Evolutionary conservation across 2,113 vertebrate genomes (phyloP), one percentile per base, ranked within the genome.

Genomic region (Tichodroma muraria): DNA sequence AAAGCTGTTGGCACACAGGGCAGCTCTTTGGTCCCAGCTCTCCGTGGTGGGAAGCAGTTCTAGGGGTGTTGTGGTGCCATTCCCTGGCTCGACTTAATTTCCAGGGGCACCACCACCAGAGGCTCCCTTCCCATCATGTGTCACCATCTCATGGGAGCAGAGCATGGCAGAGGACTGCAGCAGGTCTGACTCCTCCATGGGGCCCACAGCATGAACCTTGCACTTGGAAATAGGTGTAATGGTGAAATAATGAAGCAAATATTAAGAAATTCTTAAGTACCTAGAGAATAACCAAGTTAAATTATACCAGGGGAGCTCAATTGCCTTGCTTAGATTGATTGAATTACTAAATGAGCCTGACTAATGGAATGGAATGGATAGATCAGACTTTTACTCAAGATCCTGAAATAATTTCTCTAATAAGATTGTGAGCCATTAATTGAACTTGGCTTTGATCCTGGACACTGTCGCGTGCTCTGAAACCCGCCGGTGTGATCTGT

Each of bases 391-490:
- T 95, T 79, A 94, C 82, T 94, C 93, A 72, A 92, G 94, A 92
- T 95, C 93, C 94, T 93, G 94, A 94, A 97, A 96, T 97, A 97
- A 97, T 97, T 95, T 95, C 89, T 97, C 92, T 96, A 95, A 96
- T 96, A 95, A 96, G 95, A 97, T 96, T 96, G 95, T 93, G 95
- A 96, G 89, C 93, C 95, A 96, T 97, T 97, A 97, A 97, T 97
- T 97, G 97, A 94, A 92, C 83, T 97, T 97, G 95, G 94, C 96
- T 97, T 89, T 88, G 96, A 95, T 97, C 86, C 94, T 95, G 94
- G 89, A 54, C 79, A 21, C 85, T 91, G 91, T 95, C 70, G 0
- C 65, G 53, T 45, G 80, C 73, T 35, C 80, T 52, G 89, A 47
- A 80, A 53, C 45, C 53, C 0, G 1, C 35, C 0, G 5, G 37